Base-by-base conservation (phyloP, 1,140 invertebrate species). In the Dufourea novaeangliae region DNA sequence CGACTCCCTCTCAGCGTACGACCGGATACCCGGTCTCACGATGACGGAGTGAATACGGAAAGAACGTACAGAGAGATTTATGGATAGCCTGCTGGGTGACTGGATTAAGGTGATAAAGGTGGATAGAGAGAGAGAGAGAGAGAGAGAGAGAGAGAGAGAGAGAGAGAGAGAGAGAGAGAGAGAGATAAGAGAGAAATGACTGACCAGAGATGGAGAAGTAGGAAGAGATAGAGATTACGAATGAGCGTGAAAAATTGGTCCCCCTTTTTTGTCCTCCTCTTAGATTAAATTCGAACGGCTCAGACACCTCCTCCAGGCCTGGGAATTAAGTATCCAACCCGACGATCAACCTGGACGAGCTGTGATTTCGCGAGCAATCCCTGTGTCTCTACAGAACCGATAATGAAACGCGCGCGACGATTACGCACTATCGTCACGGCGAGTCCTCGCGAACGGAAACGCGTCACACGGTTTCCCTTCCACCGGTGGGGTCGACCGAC, bases 201-300 rank as follows among this genome's bases (percentile, higher is more conserved):
- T n/a, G n/a, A n/a, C n/a, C n/a, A n/a, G n/a, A n/a, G n/a, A n/a
- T n/a, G n/a, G n/a, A n/a, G n/a, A n/a, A n/a, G n/a, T n/a, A 39
- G 22, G 29, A 64, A 29, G 20, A 32, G 57, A 59, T 8, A 39
- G 59, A 69, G 32, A 70, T 70, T 52, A 80, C 79, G 76, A 84
- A 84, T 67, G 71, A 72, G 76, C 64, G 85, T 86, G 79, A 86
- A 89, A 90, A 88, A 89, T 89, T 90, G 89, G 87, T 90, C 89
- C 89, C 88, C 73, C 73, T 79, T 77, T 84, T 82, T 77, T 80
- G 78, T 25, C 52, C 73, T 82, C 72, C 54, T 56, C 69, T 84
- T 79, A 78, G 62, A 82, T 82, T 82, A 82, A 81, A 67, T 63
- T 67, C 75, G 66, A 75, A 32, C 57, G 17, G 54, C 59, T 34